Base-by-base conservation (phyloP, 2,888 invertebrate species). In the Tachystola acroxantha region DNA sequence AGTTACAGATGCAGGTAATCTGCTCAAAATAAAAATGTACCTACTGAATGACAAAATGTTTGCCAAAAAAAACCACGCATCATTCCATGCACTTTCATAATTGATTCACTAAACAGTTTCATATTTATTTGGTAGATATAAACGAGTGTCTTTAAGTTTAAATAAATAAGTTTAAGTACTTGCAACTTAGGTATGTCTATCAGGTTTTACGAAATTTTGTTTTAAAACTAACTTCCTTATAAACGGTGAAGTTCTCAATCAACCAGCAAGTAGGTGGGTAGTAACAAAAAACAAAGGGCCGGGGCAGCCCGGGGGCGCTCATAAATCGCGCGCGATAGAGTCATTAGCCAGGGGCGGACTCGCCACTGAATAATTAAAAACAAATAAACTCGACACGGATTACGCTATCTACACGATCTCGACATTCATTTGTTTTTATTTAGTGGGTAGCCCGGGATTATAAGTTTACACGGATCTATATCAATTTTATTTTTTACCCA, bases 351-450 rank as follows among this genome's bases (percentile, higher is more conserved):
- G 76, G 77, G 81, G 78, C 79, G 82, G 78, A 73, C 75, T 74
- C 58, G 55, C 53, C 59, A 44, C 66, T 70, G 78, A 84, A 86
- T 85, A 84, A 85, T 86, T 85, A 84, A 85, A 84, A 85, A 78
- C 82, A 85, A 84, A 85, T 84, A 85, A 77, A 65, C 65, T 67
- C 80, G 80, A 75, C 79, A 82, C 82, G 80, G 80, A 77, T 84
- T 78, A 78, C 69, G 61, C 66, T 85, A 86, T 86, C 85, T 53
- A 46, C 50, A 50, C 60, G 53, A 82, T 81, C 81, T 71, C 61
- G 55, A 58, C 58, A 55, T 63, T 67, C 68, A 69, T 74, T 79
- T 70, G 69, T 74, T 77, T 70, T 70, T 38, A 68, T 76, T 73
- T 74, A 70, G 67, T 72, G 71, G 70, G 71, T 70, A 56, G 47